Percentiles rank a stretch among this genome's conserved stretches.
Conservation (phyloP, 2,113 vertebrate genomes). For the Athene noctua region DNA sequence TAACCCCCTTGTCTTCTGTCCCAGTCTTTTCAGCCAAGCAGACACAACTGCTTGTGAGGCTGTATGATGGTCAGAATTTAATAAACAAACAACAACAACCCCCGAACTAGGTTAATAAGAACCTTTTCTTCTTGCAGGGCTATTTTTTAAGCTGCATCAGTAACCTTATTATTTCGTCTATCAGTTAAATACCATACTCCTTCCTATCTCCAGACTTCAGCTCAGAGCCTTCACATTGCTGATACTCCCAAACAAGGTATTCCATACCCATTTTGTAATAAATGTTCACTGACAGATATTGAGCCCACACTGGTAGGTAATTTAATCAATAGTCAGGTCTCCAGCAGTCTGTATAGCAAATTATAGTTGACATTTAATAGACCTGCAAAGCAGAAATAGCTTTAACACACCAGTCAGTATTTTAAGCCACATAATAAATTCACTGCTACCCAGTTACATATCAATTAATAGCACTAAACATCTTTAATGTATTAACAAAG, state of each 20-base stretch:
- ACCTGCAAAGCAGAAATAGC: conserved; percentile 59
- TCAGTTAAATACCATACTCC: neutral
- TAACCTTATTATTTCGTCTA: neutral
- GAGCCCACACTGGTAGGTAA: neutral
- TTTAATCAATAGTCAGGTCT: conserved; percentile 41
- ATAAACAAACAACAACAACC: neutral
- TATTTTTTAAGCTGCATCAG: neutral
- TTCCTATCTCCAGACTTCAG: neutral
- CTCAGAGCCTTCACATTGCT: neutral
- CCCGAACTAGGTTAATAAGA: neutral
- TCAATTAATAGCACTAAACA: conserved; percentile 73
- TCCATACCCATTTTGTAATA: neutral
- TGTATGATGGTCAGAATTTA: neutral
- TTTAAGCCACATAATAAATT: conserved; percentile 69
- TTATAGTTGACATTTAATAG: conserved; percentile 64
- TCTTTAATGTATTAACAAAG: conserved; percentile 58
- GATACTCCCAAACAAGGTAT: neutral
- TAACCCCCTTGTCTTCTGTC: neutral
- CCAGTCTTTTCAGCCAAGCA: neutral
- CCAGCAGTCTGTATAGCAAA: conserved; percentile 37
- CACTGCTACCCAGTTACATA: conserved; percentile 59
- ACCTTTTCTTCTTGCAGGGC: neutral
- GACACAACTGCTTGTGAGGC: neutral
- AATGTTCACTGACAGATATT: neutral
- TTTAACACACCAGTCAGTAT: conserved; percentile 56